phyloP scores from a whole-genome alignment of 2,113 vertebrate genomes.

The Herpetotheres cachinnans region DNA sequence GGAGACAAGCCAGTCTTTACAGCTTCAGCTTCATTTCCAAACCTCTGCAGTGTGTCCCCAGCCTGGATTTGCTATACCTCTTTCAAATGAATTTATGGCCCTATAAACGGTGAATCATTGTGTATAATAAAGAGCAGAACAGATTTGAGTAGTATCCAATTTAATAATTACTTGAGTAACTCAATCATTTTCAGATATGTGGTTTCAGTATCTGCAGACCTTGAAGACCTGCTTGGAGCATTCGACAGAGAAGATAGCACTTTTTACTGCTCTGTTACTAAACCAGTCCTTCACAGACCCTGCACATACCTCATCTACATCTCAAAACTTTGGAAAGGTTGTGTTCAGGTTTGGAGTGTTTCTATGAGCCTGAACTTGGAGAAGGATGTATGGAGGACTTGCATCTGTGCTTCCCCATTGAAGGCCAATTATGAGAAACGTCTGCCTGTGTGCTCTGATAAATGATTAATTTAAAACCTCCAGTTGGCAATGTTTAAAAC shows the following conservation, averaged over 20 bases:
- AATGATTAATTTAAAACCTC: neutral
- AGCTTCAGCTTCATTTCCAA: neutral
- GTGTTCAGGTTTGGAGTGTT: neutral
- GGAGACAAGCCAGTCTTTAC: neutral
- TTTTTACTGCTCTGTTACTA: neutral
- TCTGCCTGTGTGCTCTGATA: neutral
- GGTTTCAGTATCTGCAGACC: slow-evolving; percentile 19
- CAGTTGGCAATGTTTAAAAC: neutral
- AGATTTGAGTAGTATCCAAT: slow-evolving; percentile 64
- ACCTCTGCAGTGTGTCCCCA: neutral
- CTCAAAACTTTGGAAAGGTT: neutral
- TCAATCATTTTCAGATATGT: slow-evolving; percentile 67
- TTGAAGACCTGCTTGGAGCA: neutral
- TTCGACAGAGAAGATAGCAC: neutral
- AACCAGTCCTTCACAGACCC: neutral
- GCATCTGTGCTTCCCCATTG: neutral
- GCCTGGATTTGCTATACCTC: neutral
- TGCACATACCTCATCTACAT: accelerated
- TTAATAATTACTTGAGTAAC: slow-evolving; percentile 70
- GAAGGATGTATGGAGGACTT: neutral
- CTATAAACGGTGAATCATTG: slow-evolving; percentile 60
- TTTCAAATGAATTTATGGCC: slow-evolving; percentile 51
- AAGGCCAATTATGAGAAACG: neutral
- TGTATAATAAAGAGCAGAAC: slow-evolving; percentile 57
- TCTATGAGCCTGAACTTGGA: neutral